Evolutionary conservation across 2,113 vertebrate species (phyloP), one percentile per base, ranked within the genome.

Genomic region (Aplodontia rufa): DNA sequence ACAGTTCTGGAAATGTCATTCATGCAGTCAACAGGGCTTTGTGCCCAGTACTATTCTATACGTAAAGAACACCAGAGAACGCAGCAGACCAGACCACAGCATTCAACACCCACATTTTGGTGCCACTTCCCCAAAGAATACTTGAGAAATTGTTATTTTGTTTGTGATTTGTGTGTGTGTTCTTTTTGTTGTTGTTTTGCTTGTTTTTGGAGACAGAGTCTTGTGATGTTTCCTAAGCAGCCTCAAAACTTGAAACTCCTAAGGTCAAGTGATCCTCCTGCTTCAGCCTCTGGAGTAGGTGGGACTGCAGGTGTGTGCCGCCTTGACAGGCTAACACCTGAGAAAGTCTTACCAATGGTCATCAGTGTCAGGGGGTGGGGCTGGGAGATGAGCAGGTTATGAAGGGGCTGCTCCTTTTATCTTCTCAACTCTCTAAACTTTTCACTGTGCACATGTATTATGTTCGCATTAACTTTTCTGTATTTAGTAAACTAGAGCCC

Each of bases 281-380:
- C 51, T 53, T 89, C 85, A 30, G 68, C 10, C 47, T 80, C 64
- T 42, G 20, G 2, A 55, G 53, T 6, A 72, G 53, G 13, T 81
- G 42, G 20, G 66, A 68, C 55, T 24, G 19, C 2, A 8, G 12
- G 9, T n/a, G 13, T 12, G 49, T 5, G 26, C 5, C 5, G 26
- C 51, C 47, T 6, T 8, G 13, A 10, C 35, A 3, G 28, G 11
- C 8, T 42, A 45, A 53, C 68, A 45, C n/a, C 45, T 19, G 32
- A 74, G 45, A 82, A 64, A 75, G 68, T 40, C 53, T n/a, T 66
- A 49, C 30, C 60, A 35, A 69, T 28, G 10, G 35, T 51, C 60
- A 9, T 22, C 17, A 55, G n/a, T 35, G 24, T 37, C 62, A 20
- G 11, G 69, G 47, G 5, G 3, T 0, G 0, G 22, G 22, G 6